These are phyloP conservation scores for Chaenogobius annularis DNA, from an alignment of 2,113 vertebrate species.

Conservation along the genomic window DNA sequence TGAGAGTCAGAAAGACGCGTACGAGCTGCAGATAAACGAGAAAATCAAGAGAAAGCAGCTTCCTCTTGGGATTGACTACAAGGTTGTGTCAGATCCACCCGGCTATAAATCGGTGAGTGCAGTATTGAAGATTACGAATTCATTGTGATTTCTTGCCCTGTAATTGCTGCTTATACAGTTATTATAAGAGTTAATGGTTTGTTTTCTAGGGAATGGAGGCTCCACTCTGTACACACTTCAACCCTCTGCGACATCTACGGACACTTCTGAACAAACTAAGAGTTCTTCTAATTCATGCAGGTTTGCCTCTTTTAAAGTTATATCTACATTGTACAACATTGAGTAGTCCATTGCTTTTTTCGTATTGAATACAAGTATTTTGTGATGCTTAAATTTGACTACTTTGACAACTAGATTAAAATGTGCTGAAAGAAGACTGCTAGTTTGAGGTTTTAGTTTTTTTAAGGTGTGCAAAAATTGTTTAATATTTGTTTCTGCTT, in stretches of 20 bases:
- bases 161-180: not conserved
- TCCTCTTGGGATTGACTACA: slow-evolving; percentile 80
- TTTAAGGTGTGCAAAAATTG: too few relatives aligned
- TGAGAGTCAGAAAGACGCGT: slow-evolving; percentile 81
- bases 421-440: too few relatives aligned
- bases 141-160: not conserved
- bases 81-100: slow-evolving; percentile 86
- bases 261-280: slow-evolving; percentile 76
- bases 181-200: not conserved
- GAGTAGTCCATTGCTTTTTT: too few relatives aligned
- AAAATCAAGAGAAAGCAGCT: slow-evolving; percentile 83
- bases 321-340: not conserved
- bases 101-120: slow-evolving; percentile 85
- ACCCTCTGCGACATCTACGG: slow-evolving; percentile 79
- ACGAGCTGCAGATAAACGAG: slow-evolving; percentile 80
- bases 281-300: slow-evolving; percentile 92
- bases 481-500: not conserved
- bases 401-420: too few relatives aligned
- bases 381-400: too few relatives aligned
- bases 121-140: not conserved
- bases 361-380: too few relatives aligned
- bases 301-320: slow-evolving; percentile 63
- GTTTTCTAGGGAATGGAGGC: slow-evolving; percentile 88
- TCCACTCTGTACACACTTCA: slow-evolving; percentile 85
- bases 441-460: too few relatives aligned